Base-by-base conservation (phyloP, 2,797 vertebrate genomes). In the Erpetoichthys calabaricus region DNA sequence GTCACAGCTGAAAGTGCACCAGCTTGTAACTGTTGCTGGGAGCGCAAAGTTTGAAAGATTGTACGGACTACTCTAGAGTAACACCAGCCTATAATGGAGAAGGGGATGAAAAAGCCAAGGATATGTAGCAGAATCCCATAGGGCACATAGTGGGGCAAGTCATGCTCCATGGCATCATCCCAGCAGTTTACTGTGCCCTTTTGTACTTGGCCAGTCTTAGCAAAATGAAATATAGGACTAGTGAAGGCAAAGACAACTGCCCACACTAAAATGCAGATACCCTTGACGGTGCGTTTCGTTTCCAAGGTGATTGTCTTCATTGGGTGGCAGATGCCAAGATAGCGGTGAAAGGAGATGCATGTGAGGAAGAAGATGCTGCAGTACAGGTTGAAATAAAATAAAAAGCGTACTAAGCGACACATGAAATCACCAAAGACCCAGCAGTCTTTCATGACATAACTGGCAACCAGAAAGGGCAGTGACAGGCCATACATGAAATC, bases 401-500 rank as follows among this genome's bases (percentile, higher is more conserved):
- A 81, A 60, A 90, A 89, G 3, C 88, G 86, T 5, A 89, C 86
- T 54, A 90, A 68, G 6, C 86, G 86, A 60, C 88, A 90, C 84
- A 88, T 88, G 64, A 86, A 86, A 75, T 88, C 88, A 8, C 86
- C 88, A 8, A 89, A 90, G 9, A 88, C 67, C 88, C 88, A 90
- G 51, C 77, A 73, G 69, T 90, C 86, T 0, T 64, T 76, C 82
- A 87, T 87, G 61, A 89, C 60, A 58, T 90, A 90, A 66, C 85
- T 90, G 3, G 86, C 83, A 61, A 90, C 81, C 4, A 90, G 78
- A 63, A 90, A 87, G 0, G 87, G 87, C 67, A 90, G 66, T 0
- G 87, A 90, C 51, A 90, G 67, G 50, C 86, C 81, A 2, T 90
- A 90, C 86, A 90, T 90, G 54, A 90, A 84, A 76, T 90, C 87